Percentiles rank a stretch among this genome's conserved stretches.
Conservation (phyloP, 2,888 invertebrate species). For the Mallateleia sp. region DNA sequence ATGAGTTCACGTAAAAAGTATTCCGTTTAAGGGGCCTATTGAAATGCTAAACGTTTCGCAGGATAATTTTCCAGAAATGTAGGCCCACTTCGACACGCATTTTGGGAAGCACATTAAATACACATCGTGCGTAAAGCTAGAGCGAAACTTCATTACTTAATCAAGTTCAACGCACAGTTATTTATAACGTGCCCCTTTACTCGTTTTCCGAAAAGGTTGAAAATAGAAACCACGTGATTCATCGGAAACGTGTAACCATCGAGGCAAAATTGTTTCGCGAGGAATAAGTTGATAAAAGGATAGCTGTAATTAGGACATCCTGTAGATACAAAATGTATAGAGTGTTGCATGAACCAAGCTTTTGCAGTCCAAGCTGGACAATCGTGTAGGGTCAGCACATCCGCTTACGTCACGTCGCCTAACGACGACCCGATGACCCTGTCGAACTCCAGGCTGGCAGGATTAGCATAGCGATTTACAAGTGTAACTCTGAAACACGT, state of each 20-base stretch:
- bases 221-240: slow-evolving; percentile 36
- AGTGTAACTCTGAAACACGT: slow-evolving; percentile 75
- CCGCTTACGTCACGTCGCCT: slow-evolving; percentile 88
- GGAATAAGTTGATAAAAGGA: slow-evolving; percentile 58
- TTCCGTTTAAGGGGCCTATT: no score
- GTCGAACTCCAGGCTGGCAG: slow-evolving; percentile 84
- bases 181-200: slow-evolving; percentile 29
- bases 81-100: no score
- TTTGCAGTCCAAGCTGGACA: slow-evolving; percentile 59
- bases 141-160: slow-evolving; percentile 37
- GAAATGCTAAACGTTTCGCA: no score
- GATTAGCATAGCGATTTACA: slow-evolving; percentile 87
- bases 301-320: slow-evolving; percentile 64
- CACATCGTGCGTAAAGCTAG: slow-evolving; percentile 21
- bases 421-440: slow-evolving; percentile 87
- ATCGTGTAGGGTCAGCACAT: slow-evolving; percentile 87
- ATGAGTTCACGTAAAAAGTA: no score
- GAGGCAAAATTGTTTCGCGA: slow-evolving; percentile 43
- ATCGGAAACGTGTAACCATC: slow-evolving; percentile 31
- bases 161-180: slow-evolving; percentile 64
- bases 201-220: slow-evolving; percentile 36
- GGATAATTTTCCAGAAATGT: no score
- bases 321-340: slow-evolving; percentile 55
- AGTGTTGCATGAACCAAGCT: slow-evolving; percentile 44
- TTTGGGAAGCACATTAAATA: slow-evolving; percentile 17